Evolutionary conservation across 2,888 invertebrate species (phyloP), one percentile per base, ranked within the genome.

Genomic region (Sinhomidia bicolor): DNA sequence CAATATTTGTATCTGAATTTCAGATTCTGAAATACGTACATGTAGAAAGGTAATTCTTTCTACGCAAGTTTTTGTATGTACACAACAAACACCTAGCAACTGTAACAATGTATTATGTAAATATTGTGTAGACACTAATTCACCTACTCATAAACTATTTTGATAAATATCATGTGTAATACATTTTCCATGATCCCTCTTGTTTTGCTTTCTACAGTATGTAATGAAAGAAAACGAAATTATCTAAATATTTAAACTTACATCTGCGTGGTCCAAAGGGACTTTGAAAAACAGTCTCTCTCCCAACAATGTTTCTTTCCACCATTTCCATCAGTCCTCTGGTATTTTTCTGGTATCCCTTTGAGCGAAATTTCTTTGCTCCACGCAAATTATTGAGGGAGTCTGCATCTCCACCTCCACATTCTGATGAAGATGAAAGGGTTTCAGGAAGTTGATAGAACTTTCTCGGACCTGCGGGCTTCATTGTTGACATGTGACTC

Each of bases 261-360:
- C 97, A 96, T 96, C 96, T 96, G 93, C 97, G 94, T 86, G 96
- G 95, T 90, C 97, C 97, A 93, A 96, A 97, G 12, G 97, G 97
- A 81, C 97, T 97, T 92, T 96, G 95, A 93, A 97, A 97, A 29
- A 96, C 96, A 92, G 96, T 96, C 92, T 96, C 96, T 93, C 96
- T 96, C 85, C 97, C 97, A 93, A 97, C 96, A 91, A 97, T 94
- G 94, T 96, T 97, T 91, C 96, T 96, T 93, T 97, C 96, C 91
- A 97, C 96, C 93, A 96, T 97, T 93, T 96, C 96, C 91, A 97
- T 94, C 92, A 97, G 94, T 93, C 96, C 96, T 68, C 95, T 94
- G 41, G 95, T 95, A 93, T 96, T 96, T 93, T 90, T 91, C 71
- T 91, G 88, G 1, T 89, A 81, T 9, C 89, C 90, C 47, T 91